Evolutionary conservation across 1,140 invertebrate species (phyloP).

Genomic region (Heliconius hewitsoni): DNA sequence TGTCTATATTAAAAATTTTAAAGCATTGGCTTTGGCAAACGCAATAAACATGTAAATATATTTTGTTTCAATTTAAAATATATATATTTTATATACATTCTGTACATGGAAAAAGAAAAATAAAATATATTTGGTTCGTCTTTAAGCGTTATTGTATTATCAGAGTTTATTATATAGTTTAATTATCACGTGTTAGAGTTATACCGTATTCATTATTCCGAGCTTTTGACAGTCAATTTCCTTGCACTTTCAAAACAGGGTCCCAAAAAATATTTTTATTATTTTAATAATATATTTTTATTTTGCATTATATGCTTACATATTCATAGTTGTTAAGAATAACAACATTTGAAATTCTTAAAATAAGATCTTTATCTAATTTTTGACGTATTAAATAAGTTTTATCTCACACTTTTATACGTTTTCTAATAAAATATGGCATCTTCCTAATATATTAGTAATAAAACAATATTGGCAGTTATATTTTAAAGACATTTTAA

Average conservation of each 20-base stretch:
- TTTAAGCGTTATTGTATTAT: slow-evolving; percentile 26
- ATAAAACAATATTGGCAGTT: too few species aligned
- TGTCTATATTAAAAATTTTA: too few species aligned
- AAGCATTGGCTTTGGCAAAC: not conserved
- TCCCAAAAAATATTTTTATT: not conserved
- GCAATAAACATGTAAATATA: not conserved
- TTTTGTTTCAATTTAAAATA: not conserved
- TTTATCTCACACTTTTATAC: too few species aligned
- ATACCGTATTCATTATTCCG: not conserved
- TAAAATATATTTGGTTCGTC: slow-evolving; percentile 20
- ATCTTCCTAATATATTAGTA: too few species aligned
- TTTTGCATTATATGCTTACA: not conserved
- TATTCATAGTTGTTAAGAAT: too few species aligned
- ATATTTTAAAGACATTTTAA: too few species aligned
- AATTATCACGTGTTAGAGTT: not conserved
- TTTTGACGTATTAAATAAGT: too few species aligned
- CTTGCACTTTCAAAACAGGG: not conserved
- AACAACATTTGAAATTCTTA: too few species aligned
- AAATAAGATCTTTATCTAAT: too few species aligned
- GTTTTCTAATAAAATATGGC: too few species aligned
- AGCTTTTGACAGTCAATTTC: slow-evolving; percentile 5
- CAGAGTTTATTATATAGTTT: slow-evolving; percentile 16
- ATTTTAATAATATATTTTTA: not conserved
- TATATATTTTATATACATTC: not conserved
- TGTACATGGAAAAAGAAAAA: not conserved